phyloP scores from a whole-genome alignment of 2,797 vertebrate species.

The Lycodopsis pacificus region DNA sequence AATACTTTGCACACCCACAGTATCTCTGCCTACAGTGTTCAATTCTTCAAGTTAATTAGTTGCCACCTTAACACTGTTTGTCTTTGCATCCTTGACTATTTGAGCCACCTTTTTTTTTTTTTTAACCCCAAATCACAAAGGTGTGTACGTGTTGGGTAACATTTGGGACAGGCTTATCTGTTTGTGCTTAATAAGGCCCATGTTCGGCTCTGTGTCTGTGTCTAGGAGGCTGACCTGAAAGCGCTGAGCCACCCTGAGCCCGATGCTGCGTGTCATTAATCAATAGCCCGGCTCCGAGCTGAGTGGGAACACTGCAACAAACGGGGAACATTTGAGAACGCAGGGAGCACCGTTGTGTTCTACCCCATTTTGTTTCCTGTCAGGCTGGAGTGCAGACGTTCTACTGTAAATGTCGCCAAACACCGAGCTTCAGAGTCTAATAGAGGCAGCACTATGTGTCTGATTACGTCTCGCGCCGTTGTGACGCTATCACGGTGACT shows the following conservation, averaged over 20 bases:
- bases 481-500: neutral
- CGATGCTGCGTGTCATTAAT: slow-evolving; percentile 43
- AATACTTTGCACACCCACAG: neutral
- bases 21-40: neutral
- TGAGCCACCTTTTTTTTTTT: neutral
- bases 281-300: slow-evolving; percentile 40
- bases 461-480: neutral
- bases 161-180: slow-evolving; percentile 15
- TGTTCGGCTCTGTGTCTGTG: slow-evolving; percentile 7
- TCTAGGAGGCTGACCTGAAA: slow-evolving; percentile 45
- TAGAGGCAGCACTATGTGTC: neutral
- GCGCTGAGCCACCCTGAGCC: slow-evolving; percentile 60
- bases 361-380: slow-evolving; percentile 7
- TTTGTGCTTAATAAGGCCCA: slow-evolving; percentile 3
- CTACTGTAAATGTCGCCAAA: neutral
- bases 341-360: neutral
- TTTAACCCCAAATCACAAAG: neutral
- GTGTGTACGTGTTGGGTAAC: neutral
- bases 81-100: neutral
- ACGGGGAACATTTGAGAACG: slow-evolving; percentile 33
- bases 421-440: accelerated
- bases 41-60: neutral
- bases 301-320: slow-evolving; percentile 40
- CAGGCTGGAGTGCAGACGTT: neutral
- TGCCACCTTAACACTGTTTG: neutral